Evolutionary conservation across 2,797 vertebrate genomes (phyloP).

Genomic region (Characodon lateralis): DNA sequence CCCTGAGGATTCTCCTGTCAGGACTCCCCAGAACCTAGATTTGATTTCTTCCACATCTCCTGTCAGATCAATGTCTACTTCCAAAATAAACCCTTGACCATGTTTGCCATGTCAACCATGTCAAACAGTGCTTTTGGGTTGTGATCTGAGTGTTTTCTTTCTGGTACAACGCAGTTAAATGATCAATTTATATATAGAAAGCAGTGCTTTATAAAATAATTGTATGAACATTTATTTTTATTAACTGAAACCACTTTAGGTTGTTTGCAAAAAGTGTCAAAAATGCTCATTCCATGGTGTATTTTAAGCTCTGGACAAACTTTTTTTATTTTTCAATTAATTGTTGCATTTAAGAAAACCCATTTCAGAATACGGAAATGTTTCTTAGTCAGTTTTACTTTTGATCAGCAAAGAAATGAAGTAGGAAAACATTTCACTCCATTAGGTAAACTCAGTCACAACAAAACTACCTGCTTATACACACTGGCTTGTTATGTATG

Average conservation of each 20-base stretch:
- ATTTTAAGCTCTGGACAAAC: background rate
- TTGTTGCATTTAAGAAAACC: background rate
- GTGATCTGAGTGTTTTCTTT: background rate
- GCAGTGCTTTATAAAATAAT: background rate
- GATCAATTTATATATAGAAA: background rate
- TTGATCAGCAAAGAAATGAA: background rate
- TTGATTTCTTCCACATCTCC: conserved; percentile 35
- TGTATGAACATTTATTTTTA: background rate
- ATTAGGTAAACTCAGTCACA: background rate
- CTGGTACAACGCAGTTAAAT: background rate
- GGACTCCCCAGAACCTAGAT: conserved; percentile 48
- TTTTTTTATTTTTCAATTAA: background rate
- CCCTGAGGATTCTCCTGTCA: conserved; percentile 32
- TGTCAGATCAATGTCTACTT: conserved; percentile 42
- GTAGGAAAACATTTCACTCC: background rate
- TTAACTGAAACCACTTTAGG: background rate
- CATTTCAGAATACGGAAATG: background rate
- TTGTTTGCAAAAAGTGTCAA: background rate
- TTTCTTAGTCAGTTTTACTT: background rate
- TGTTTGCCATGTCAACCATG: conserved; percentile 24
- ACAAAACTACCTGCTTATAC: background rate
- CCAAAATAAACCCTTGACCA: conserved; percentile 34
- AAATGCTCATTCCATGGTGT: background rate
- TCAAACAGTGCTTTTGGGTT: conserved; percentile 20
- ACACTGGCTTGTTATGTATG: background rate